These are phyloP conservation scores for Neosalanx taihuensis DNA, from an alignment of 2,797 vertebrate species.

Conservation along the genomic window DNA sequence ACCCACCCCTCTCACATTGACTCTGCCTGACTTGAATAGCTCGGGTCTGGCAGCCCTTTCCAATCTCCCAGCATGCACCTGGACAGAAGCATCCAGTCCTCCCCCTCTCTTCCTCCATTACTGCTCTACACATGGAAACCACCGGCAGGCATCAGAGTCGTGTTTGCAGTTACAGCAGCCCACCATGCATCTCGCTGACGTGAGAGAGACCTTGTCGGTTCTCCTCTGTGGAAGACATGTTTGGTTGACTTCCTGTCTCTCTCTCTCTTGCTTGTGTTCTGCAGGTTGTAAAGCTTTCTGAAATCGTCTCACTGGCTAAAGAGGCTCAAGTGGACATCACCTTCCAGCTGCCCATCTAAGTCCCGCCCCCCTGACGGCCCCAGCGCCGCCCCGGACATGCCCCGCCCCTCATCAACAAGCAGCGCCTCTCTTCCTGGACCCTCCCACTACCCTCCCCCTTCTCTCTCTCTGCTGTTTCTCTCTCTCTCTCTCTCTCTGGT, in stretches of 20 bases:
- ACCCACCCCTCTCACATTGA: background rate
- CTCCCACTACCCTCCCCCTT: constrained; percentile 51
- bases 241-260: background rate
- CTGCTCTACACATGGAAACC: no score
- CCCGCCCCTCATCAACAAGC: constrained; percentile 1
- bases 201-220: no score
- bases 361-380: constrained; percentile 6
- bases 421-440: constrained; percentile 28
- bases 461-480: constrained; percentile 4
- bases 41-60: background rate
- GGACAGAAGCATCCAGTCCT: background rate
- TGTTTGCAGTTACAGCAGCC: no score
- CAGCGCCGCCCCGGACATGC: background rate
- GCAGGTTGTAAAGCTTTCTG: constrained; percentile 96
- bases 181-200: no score
- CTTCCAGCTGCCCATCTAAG: constrained; percentile 95
- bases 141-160: no score
- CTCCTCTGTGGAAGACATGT: no score
- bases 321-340: constrained; percentile 96
- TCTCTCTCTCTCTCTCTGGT: constrained; percentile 37
- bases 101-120: constrained; percentile 4
- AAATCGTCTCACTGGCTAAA: constrained; percentile 93
- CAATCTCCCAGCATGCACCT: background rate
- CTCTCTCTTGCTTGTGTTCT: background rate
- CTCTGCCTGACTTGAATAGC: background rate